A percentile compares a stretch with the other conserved stretches of the same genome.
Evolutionary conservation across 2,797 vertebrate species (phyloP).

Genomic region (Vireo griseus): DNA sequence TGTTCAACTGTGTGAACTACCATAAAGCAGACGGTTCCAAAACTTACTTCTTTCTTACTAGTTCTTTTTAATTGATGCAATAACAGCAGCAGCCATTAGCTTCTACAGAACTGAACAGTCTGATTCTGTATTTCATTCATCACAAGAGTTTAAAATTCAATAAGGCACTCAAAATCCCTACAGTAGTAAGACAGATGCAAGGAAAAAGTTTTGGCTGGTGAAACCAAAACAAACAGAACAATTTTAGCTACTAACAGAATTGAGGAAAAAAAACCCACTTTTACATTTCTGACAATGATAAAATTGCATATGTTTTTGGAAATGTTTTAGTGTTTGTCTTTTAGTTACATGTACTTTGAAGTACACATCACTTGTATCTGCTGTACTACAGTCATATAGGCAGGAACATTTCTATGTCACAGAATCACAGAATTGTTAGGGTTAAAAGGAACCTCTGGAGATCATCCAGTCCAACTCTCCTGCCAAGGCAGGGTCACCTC

Average conservation of each 20-base stretch:
- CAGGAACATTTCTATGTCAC: neutral
- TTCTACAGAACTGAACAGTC: neutral
- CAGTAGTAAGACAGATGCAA: neutral
- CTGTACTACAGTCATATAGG: neutral
- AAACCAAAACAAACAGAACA: conserved; percentile 43
- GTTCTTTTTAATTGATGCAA: conserved; percentile 44
- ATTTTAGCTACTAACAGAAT: conserved; percentile 18
- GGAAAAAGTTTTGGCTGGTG: neutral
- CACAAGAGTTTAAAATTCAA: conserved; percentile 19
- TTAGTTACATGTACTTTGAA: neutral
- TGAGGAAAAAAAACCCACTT: neutral
- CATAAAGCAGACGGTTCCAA: conserved; percentile 63
- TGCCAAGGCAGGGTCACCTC: neutral
- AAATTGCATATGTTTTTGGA: neutral
- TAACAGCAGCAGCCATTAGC: neutral
- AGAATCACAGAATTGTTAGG: neutral
- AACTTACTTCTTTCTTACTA: conserved; percentile 52
- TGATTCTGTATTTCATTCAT: conserved; percentile 20
- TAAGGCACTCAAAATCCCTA: conserved; percentile 7
- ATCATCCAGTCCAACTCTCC: neutral
- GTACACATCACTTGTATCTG: neutral
- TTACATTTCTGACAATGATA: conserved; percentile 6
- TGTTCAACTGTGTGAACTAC: conserved; percentile 69
- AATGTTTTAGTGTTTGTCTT: neutral
- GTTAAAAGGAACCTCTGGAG: neutral